These are phyloP conservation scores for Drosophila mauritiana DNA, from an alignment of 1,140 invertebrate genomes.

Conservation along the genomic window DNA sequence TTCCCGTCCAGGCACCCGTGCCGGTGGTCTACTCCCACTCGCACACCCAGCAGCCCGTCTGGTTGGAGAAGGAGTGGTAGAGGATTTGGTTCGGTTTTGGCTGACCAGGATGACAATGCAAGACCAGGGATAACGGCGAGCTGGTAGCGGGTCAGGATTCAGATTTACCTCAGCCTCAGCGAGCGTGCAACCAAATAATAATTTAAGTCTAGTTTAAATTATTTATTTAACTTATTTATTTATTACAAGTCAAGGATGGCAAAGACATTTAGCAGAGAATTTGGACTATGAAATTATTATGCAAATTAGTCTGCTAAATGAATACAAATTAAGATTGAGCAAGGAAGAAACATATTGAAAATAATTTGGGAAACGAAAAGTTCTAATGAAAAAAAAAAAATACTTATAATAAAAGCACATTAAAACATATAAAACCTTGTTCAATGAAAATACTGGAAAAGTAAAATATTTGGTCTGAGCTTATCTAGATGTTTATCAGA, in stretches of 20 bases:
- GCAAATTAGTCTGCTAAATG: conserved; percentile 25
- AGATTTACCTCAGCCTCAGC: conserved; percentile 64
- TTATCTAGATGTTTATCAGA: not conserved
- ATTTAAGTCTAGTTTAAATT: conserved; percentile 82
- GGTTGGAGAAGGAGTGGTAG: conserved; percentile 84
- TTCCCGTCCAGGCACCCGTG: conserved; percentile 64
- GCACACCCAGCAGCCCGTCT: conserved; percentile 80
- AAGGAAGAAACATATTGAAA: not conserved
- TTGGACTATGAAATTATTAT: not conserved
- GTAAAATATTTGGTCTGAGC: not conserved
- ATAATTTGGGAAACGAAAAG: not conserved
- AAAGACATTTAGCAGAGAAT: conserved; percentile 27
- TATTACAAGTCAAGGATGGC: conserved; percentile 41
- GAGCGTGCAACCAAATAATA: conserved; percentile 82
- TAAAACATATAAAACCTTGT: no score
- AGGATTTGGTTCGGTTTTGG: not conserved
- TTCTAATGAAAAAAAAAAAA: not conserved
- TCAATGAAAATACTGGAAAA: no score
- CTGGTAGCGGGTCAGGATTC: conserved; percentile 58
- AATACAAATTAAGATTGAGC: not conserved
- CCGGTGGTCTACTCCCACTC: conserved; percentile 82
- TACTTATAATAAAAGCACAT: not conserved
- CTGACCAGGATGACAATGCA: not conserved
- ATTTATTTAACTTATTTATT: conserved; percentile 74
- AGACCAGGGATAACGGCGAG: conserved; percentile 28